These are phyloP conservation scores for Desmodus rotundus DNA, from an alignment of 2,113 vertebrate species.

Conservation along the genomic window DNA sequence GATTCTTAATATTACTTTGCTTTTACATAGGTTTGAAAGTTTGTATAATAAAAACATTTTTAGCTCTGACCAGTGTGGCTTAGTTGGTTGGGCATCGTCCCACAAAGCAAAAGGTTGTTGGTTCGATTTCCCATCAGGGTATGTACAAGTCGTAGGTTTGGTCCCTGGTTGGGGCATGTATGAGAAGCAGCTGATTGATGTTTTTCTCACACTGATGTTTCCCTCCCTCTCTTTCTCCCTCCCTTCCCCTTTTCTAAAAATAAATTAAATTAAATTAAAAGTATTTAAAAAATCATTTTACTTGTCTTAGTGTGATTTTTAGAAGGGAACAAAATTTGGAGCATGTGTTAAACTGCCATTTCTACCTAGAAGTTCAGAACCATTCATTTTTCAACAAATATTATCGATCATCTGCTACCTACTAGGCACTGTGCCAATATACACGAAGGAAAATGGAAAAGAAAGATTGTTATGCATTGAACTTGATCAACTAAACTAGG, in stretches of 20 bases:
- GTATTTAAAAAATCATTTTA: background rate
- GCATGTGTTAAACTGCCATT: background rate
- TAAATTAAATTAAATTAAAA: no score
- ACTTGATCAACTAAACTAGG: background rate
- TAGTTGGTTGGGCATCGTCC: no score
- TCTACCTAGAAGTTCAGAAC: background rate
- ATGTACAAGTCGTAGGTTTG: no score
- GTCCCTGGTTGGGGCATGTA: no score
- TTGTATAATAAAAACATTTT: background rate
- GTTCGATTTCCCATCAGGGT: no score
- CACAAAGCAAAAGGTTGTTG: no score
- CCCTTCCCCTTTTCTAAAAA: no score
- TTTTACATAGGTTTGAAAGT: background rate
- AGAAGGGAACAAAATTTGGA: background rate
- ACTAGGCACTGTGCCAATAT: background rate
- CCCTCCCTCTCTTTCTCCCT: no score
- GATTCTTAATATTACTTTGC: background rate
- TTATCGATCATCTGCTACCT: background rate
- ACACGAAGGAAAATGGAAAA: background rate
- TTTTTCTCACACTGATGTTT: no score
- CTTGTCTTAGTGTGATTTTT: background rate
- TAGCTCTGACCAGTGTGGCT: background rate
- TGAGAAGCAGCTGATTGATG: no score
- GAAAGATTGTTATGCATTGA: background rate
- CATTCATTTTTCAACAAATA: background rate